Percentiles rank a stretch among this genome's conserved stretches.
Conservation (phyloP, 2,113 vertebrate genomes). For the Mesembrinibis cayennensis region DNA sequence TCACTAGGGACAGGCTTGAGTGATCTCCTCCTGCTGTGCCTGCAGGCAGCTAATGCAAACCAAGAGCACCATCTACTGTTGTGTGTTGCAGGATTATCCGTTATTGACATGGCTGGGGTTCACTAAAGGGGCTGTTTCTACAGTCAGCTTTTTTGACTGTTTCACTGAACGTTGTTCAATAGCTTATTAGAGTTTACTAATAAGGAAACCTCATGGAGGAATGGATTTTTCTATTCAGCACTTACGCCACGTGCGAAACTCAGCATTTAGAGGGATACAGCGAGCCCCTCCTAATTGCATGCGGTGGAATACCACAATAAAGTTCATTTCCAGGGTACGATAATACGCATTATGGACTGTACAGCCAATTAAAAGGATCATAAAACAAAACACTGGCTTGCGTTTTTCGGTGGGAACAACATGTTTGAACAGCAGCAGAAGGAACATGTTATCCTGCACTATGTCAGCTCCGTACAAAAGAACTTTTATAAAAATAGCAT, state of each 20-base stretch:
- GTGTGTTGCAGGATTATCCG: accelerated
- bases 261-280: not conserved
- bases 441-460: not conserved
- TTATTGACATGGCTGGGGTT: accelerated
- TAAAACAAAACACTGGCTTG: not conserved
- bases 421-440: not conserved
- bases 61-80: slow-evolving; percentile 61
- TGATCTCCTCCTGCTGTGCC: accelerated
- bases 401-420: not conserved
- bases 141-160: not conserved
- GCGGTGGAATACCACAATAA: not conserved
- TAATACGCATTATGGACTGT: not conserved
- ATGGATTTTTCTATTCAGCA: slow-evolving; percentile 14
- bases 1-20: not conserved
- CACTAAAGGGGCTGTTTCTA: not conserved
- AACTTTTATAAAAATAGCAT: not conserved
- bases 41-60: not conserved
- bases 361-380: not conserved
- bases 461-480: not conserved
- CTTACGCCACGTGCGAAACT: accelerated
- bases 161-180: not conserved
- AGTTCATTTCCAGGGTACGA: not conserved
- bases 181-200: slow-evolving; percentile 11
- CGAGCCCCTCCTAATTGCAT: accelerated
- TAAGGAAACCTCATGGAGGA: not conserved